Percentiles rank a stretch among this genome's conserved stretches.
Evolutionary conservation across 2,797 vertebrate genomes (phyloP).

Genomic region (Eulemur albifrons): DNA sequence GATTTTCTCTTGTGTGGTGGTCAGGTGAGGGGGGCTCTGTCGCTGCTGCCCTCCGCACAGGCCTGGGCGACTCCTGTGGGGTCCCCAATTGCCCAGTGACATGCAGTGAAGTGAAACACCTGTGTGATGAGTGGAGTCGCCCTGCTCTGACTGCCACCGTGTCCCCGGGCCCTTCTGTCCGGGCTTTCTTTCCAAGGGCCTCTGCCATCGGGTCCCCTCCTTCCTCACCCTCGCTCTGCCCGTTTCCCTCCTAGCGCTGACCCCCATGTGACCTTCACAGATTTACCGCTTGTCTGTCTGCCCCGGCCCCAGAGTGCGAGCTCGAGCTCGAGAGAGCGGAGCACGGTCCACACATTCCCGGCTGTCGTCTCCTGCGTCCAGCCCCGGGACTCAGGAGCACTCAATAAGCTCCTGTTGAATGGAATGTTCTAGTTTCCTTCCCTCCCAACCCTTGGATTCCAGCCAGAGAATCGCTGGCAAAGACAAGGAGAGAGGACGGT

Average conservation of each 20-base stretch:
- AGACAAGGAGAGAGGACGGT: too few relatives aligned
- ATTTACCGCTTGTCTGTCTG: neutral
- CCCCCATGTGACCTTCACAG: neutral
- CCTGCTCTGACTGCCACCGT: too few relatives aligned
- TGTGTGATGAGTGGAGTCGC: neutral
- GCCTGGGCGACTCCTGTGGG: neutral
- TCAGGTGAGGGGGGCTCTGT: rapidly evolving
- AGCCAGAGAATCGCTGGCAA: neutral
- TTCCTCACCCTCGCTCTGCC: neutral
- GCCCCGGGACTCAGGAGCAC: rapidly evolving
- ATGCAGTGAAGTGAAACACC: neutral
- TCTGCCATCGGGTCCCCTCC: rapidly evolving
- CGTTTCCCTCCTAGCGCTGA: rapidly evolving
- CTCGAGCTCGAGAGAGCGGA: too few relatives aligned
- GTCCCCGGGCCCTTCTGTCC: neutral
- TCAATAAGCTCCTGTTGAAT: neutral
- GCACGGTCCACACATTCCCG: too few relatives aligned
- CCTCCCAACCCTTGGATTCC: neutral
- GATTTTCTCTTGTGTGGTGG: rapidly evolving
- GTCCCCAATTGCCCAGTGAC: neutral
- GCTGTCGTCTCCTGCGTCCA: neutral
- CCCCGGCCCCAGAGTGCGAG: neutral
- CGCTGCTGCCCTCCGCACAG: too few relatives aligned
- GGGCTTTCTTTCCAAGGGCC: neutral
- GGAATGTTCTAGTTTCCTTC: neutral